Conservation (phyloP, 2,888 invertebrate genomes). For the Philhelius pedissequus region DNA sequence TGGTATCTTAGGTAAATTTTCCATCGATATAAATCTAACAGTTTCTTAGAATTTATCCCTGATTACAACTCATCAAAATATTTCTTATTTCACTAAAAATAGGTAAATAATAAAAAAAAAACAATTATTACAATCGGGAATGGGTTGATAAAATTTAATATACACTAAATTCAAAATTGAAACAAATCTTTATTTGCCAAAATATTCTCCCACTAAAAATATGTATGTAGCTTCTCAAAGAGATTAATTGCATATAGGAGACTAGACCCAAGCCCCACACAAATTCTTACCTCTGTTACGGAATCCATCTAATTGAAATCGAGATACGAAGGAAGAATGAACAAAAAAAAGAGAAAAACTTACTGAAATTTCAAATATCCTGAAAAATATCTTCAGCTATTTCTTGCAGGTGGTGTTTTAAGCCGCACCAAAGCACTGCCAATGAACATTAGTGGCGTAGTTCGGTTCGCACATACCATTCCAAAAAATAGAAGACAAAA, state of each 20-base stretch:
- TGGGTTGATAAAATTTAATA: not conserved
- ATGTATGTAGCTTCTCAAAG: not conserved
- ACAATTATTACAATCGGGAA: too few relatives aligned
- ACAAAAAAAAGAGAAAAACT: not conserved
- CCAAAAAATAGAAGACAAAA: slow-evolving; percentile 33
- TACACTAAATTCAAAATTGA: not conserved
- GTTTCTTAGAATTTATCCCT: too few relatives aligned
- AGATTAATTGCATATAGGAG: slow-evolving; percentile 44
- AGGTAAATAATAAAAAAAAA: too few relatives aligned
- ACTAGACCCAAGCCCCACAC: too few relatives aligned
- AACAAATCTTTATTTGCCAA: not conserved
- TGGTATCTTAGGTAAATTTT: too few relatives aligned
- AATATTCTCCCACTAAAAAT: not conserved
- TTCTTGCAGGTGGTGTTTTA: slow-evolving; percentile 20
- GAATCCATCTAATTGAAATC: slow-evolving; percentile 59
- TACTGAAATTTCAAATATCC: slow-evolving; percentile 64
- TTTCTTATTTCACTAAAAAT: too few relatives aligned
- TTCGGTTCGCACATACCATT: slow-evolving; percentile 18
- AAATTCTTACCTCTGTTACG: slow-evolving; percentile 18
- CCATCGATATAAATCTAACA: too few relatives aligned
- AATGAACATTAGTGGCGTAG: slow-evolving; percentile 44
- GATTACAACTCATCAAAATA: too few relatives aligned
- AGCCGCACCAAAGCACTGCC: slow-evolving; percentile 27
- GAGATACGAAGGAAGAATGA: not conserved
- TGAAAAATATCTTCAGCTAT: slow-evolving; percentile 20